Evolutionary conservation across 2,113 vertebrate genomes (phyloP), one percentile per base, ranked within the genome.

Genomic region (Bucco capensis): DNA sequence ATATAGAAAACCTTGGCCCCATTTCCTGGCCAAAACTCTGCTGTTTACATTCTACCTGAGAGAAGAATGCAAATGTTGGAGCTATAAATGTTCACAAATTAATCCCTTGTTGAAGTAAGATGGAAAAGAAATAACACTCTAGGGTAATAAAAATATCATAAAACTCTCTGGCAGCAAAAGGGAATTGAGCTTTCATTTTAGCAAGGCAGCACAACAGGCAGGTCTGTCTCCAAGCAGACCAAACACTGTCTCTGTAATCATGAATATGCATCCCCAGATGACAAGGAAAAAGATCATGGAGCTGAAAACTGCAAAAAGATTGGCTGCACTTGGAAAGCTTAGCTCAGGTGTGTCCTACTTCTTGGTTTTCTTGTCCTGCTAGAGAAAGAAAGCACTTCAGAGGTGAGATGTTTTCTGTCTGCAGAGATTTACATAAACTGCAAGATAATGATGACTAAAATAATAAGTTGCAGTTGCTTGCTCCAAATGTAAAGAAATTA

Each of bases 41-140:
- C 70, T 95, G 37, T 90, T 93, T 88, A 91, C 66, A 60, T 72
- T 73, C 50, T 87, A 92, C 66, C 77, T 88, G 75, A 83, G 65
- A 80, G 44, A 91, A 53, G 79, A 93, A 94, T 86, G 88, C 83
- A 84, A 80, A 74, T 57, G 33, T 75, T 88, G 66, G 38, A 40
- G 23, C 37, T 90, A 4, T 88, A 69, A 94, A 82, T 46, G 46
- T 88, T 86, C 77, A 71, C 67, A 81, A 9, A 10, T 62, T 51
- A 88, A 88, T 88, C 76, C 70, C 19, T 54, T 69, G 28, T 69
- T 65, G 53, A 84, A 72, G 56, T 37, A 22, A 94, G 56, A 33
- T 58, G 33, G 72, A 28, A 75, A 71, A 92, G 86, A 80, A 64
- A 13, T 4, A 71, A 19, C 38, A 35, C 47, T 80, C 44, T 9